A percentile compares a stretch with the other conserved stretches of the same genome.
Conservation (phyloP, 1,140 invertebrate species). For the Mycetomoellerius zeteki region DNA sequence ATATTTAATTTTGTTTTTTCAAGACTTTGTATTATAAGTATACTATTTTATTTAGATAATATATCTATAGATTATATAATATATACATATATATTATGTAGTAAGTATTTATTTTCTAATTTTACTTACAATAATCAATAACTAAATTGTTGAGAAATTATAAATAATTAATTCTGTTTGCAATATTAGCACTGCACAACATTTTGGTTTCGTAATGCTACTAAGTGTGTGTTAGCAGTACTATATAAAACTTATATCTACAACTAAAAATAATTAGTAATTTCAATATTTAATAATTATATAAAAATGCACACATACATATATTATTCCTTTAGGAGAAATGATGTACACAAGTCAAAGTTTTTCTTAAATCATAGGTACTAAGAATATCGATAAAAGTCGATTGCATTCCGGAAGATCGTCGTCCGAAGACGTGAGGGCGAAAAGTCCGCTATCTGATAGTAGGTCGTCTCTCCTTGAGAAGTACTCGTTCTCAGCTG, state of each 20-base stretch:
- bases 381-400: conserved; percentile 81
- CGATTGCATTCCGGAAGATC: conserved; percentile 77
- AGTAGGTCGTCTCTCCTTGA: conserved; percentile 81
- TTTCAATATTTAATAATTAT: not conserved
- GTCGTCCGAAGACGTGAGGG: conserved; percentile 79
- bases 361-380: conserved; percentile 70
- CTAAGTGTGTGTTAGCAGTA: too few relatives aligned
- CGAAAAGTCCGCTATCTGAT: conserved; percentile 80
- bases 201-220: not conserved
- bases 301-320: not conserved
- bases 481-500: conserved; percentile 80
- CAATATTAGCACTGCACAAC: not conserved
- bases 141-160: not conserved
- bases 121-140: not conserved
- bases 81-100: too few relatives aligned
- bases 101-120: not conserved
- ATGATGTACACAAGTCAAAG: not conserved
- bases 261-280: not conserved
- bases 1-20: conserved; percentile 6
- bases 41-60: not conserved
- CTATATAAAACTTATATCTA: not conserved
- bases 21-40: not conserved
- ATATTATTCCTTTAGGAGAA: not conserved
- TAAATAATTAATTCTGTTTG: not conserved
- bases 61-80: not conserved